These are phyloP conservation scores for Mallateleia sp. DNA, from an alignment of 2,888 invertebrate genomes.

Conservation along the genomic window DNA sequence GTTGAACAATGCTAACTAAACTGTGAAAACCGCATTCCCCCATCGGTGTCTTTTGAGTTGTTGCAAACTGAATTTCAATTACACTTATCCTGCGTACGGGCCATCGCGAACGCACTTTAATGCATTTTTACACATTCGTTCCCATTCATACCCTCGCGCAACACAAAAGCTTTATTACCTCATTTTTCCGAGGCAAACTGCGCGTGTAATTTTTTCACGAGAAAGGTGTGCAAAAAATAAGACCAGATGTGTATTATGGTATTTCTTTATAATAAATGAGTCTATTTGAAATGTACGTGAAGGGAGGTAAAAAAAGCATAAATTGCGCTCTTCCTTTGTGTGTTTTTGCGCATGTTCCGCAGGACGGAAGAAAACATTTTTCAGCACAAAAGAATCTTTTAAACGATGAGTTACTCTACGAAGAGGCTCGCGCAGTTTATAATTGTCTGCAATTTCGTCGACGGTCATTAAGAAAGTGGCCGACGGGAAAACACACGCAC, in stretches of 20 bases:
- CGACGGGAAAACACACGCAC: conserved; percentile 65
- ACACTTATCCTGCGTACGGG: not conserved
- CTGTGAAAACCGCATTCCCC: too few species aligned
- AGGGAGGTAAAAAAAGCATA: conserved; percentile 54
- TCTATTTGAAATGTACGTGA: conserved; percentile 69
- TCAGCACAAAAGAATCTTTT: conserved; percentile 74
- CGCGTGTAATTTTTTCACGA: conserved; percentile 67
- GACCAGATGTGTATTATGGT: conserved; percentile 69
- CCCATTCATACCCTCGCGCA: conserved; percentile 29
- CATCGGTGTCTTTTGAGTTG: conserved; percentile 28
- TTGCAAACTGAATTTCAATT: conserved; percentile 22
- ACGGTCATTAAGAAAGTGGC: conserved; percentile 78
- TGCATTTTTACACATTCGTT: conserved; percentile 36
- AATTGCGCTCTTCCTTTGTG: conserved; percentile 74
- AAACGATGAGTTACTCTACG: conserved; percentile 75
- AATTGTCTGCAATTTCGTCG: conserved; percentile 77
- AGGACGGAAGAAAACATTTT: conserved; percentile 75
- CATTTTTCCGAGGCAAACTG: conserved; percentile 61
- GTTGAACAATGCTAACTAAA: too few species aligned
- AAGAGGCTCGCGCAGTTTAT: conserved; percentile 68
- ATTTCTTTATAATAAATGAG: conserved; percentile 72
- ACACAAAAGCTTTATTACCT: conserved; percentile 57
- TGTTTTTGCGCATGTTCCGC: conserved; percentile 65
- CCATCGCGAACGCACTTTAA: conserved; percentile 27
- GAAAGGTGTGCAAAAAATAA: conserved; percentile 68